These are phyloP conservation scores for Caenorhabditis wallacei DNA, from an alignment of 2,888 invertebrate species.

Conservation along the genomic window DNA sequence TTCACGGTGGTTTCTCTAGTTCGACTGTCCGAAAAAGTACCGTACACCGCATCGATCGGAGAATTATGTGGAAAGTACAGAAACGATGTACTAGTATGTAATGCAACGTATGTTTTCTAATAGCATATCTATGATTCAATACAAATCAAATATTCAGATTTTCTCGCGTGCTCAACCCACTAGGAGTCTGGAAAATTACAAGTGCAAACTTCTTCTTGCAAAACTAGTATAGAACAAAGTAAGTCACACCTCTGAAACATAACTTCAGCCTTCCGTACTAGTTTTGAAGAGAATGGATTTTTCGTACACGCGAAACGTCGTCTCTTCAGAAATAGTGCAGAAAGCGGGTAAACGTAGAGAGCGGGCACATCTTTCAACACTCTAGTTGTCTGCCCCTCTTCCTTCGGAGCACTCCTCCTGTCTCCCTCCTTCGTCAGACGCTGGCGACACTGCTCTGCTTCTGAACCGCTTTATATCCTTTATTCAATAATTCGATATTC, in stretches of 20 bases:
- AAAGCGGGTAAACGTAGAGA: conserved; percentile 46
- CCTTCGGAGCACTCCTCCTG: conserved; percentile 36
- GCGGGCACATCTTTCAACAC: conserved; percentile 57
- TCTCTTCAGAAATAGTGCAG: conserved; percentile 37
- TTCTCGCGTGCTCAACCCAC: conserved; percentile 71
- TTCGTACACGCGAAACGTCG: conserved; percentile 56
- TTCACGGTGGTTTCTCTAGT: conserved; percentile 71
- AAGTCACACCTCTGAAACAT: conserved; percentile 1
- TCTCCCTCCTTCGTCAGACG: conserved; percentile 28
- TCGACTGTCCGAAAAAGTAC: conserved; percentile 59
- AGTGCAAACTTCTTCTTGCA: conserved; percentile 65
- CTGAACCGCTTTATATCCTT: conserved; percentile 41
- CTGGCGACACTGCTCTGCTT: conserved; percentile 53
- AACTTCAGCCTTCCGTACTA: conserved; percentile 24
- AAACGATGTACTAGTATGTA: conserved; percentile 61
- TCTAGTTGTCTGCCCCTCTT: conserved; percentile 46
- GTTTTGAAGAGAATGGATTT: conserved; percentile 51
- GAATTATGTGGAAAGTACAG: conserved; percentile 63
- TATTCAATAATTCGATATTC: conserved; percentile 63
- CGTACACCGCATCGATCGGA: conserved; percentile 49
- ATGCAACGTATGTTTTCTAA: conserved; percentile 65
- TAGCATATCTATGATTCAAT: background rate
- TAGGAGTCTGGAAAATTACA: conserved; percentile 73
- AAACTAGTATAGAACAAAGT: conserved; percentile 19
- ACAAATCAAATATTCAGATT: conserved; percentile 62